Base-by-base conservation (phyloP, 2,113 vertebrate genomes). In the Tetrao urogallus region DNA sequence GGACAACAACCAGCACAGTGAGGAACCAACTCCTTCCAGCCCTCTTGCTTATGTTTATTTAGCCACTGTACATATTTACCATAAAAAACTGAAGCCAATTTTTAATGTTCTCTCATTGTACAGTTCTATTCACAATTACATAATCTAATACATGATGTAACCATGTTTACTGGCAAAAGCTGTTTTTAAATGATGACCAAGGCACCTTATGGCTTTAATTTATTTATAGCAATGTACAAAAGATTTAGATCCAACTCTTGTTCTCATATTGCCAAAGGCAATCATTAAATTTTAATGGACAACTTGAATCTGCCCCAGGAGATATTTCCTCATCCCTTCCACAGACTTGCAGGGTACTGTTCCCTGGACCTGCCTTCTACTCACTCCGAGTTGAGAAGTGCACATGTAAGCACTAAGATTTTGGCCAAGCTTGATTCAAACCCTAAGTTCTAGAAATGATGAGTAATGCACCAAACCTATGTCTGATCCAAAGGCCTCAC, bases 191-290 rank as follows among this genome's bases (percentile, higher is more conserved):
- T 34, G 11, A 84, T 27, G 71, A 91, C 83, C 74, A 89, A 27
- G 20, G 70, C 40, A 42, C 14, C 40, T 58, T 76, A 45, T 0
- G 1, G 48, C 58, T 93, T 82, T 90, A 57, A 88, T 73, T 85
- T 92, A 94, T 94, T 92, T 89, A 92, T 91, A 82, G 74, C 50
- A 25, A 24, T 30, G 32, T 94, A 94, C 58, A 87, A 93, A 89
- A 57, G 34, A 77, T 78, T 69, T 48, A 73, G 54, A 89, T 36
- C 15, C 60, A 85, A 63, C 36, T 66, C 90, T 87, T 82, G 83
- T 70, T 90, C 81, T 89, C 78, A 81, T 79, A 66, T 76, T 85
- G 77, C 57, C 63, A 63, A 87, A 76, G 63, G 30, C 66, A 47
- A 61, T 65, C 13, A 78, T 90, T 89, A 89, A 87, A 84, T 90